Evolutionary conservation across 2,888 invertebrate species (phyloP), one percentile per base, ranked within the genome.

Genomic region (Volucella inflata): DNA sequence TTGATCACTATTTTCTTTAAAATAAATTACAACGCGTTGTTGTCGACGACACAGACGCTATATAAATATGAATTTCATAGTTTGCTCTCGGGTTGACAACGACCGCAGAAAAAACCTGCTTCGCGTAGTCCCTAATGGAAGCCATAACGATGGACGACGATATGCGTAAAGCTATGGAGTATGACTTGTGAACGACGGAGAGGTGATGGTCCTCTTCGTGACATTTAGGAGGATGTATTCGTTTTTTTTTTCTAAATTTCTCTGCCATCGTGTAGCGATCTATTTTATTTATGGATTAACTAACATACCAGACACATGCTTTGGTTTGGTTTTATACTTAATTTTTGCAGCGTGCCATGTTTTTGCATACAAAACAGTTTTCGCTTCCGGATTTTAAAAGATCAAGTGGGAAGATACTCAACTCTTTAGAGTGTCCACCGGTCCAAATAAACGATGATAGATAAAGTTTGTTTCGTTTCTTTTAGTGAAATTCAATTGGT

Each of bases 271-370:
- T 65, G 53, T 60, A 72, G 77, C 59, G n/a, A n/a, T 76, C 64
- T 30, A 71, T 59, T 82, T 71, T 65, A 82, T 82, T 55, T 71
- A 71, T 76, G 59, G 48, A 71, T 57, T 71, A 81, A 40, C 53
- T 51, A 46, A 51, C 57, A 51, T 51, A 59, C 36, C 4, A 36
- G 6, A 48, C 8, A 14, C 17, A 17, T 0, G 30, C 2, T 17
- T 48, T 55, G 2, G 6, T 4, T 6, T 0, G 1, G 30, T 0
- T 21, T 21, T 21, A 21, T 21, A 21, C 4, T 44, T 42, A 17
- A 36, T 21, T 74, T 70, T 70, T 59, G 30, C 30, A 10, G 16
- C 51, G n/a, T 21, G 14, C 11, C 36, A 55, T 30, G 36, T 36
- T 40, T 51, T 21, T 21, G 21, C 42, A 42, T 42, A 17, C 17